Evolutionary conservation across 1,140 invertebrate species (phyloP).

Genomic region (Aporrectodea caliginosa): DNA sequence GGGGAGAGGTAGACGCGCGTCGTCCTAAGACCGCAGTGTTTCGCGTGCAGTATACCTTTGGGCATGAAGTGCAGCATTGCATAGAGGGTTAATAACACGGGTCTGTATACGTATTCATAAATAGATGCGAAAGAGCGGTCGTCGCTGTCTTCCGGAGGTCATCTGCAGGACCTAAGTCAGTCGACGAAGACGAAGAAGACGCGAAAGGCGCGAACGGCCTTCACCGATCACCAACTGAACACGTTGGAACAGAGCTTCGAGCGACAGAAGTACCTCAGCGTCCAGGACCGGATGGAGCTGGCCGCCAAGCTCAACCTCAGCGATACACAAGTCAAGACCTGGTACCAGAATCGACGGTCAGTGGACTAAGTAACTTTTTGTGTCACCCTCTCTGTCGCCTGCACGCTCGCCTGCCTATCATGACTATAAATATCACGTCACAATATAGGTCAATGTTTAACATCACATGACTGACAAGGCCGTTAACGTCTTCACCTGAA

Average conservation of each 20-base stretch:
- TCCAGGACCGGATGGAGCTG: constrained; percentile 96
- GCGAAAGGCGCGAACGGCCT: constrained; percentile 88
- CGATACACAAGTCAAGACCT: constrained; percentile 98
- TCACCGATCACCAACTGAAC: constrained; percentile 95
- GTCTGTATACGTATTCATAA: too few relatives aligned
- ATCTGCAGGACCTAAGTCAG: not conserved
- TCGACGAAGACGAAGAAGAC: not conserved
- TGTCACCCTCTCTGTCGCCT: too few relatives aligned
- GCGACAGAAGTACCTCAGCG: constrained; percentile 94
- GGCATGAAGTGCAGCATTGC: too few relatives aligned
- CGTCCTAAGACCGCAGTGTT: too few relatives aligned
- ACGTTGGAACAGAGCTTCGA: constrained; percentile 95
- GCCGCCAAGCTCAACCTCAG: constrained; percentile 91
- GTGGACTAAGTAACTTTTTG: not conserved
- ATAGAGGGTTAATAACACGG: too few relatives aligned
- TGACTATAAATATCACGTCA: too few relatives aligned
- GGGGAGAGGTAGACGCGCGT: too few relatives aligned
- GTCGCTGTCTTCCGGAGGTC: not conserved
- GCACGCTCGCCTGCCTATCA: too few relatives aligned
- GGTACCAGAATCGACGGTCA: constrained; percentile 98
- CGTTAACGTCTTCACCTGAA: too few relatives aligned
- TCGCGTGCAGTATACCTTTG: too few relatives aligned
- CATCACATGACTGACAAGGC: too few relatives aligned
- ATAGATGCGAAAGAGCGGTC: not conserved
- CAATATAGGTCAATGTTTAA: too few relatives aligned